A percentile compares a stretch with the other conserved stretches of the same genome.
These are phyloP conservation scores for Neoaliturus tenellus DNA, from an alignment of 2,888 invertebrate species.

Conservation along the genomic window DNA sequence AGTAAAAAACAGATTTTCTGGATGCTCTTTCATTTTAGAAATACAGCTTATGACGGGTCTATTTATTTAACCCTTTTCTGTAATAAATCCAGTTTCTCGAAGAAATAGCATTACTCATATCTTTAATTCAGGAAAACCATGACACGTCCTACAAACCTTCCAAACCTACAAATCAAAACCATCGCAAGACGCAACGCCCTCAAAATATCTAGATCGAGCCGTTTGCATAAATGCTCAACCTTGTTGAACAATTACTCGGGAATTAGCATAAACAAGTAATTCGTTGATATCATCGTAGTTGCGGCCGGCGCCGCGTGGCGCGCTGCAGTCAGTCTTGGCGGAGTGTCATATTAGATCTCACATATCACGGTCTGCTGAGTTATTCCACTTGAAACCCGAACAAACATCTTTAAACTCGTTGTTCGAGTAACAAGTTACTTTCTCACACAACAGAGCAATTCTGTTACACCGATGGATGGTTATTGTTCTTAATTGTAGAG, in stretches of 20 bases:
- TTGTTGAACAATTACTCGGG: constrained; percentile 1
- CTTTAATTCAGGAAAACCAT: too few species aligned
- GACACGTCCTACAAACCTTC: too few species aligned
- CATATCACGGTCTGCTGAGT: neutral
- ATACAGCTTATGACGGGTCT: too few species aligned
- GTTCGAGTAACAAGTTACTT: neutral
- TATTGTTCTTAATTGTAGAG: constrained; percentile 1
- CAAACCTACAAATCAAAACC: too few species aligned
- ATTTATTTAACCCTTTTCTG: too few species aligned
- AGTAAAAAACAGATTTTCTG: too few species aligned
- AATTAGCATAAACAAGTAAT: constrained; percentile 39
- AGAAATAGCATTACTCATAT: too few species aligned
- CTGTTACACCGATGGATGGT: neutral
- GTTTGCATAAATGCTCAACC: neutral
- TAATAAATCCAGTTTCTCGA: too few species aligned
- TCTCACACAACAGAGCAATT: neutral
- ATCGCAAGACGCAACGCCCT: neutral
- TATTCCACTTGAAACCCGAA: constrained; percentile 13
- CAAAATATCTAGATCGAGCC: constrained; percentile 9
- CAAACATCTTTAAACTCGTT: constrained; percentile 35
- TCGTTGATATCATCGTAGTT: constrained; percentile 10
- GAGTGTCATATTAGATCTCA: neutral
- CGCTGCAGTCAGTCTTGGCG: constrained; percentile 9
- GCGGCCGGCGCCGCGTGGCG: constrained; percentile 34
- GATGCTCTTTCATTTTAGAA: too few species aligned